Evolutionary conservation across 2,113 vertebrate species (phyloP), one percentile per base, ranked within the genome.

Genomic region (Sphaerodactylus townsendi): DNA sequence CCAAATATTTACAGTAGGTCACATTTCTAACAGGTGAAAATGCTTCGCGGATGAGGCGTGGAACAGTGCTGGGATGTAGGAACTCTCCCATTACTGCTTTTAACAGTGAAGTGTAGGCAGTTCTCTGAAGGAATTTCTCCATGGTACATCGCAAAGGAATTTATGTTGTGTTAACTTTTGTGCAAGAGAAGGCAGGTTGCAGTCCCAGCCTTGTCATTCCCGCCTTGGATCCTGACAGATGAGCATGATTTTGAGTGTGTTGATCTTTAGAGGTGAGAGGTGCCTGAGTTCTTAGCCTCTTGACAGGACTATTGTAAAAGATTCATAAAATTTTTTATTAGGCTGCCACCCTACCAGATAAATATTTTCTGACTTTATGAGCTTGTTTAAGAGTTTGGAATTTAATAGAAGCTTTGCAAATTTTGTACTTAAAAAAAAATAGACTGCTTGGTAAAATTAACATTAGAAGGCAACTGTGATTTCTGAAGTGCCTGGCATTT

Each of bases 261-360:
- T 93, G 89, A 80, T 87, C 69, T 90, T 77, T 65, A 82, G 85
- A 89, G 85, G 74, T 90, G 88, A 93, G 91, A 94, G 93, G 93
- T 95, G 93, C 94, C 87, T 87, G 92, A 88, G 88, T 11, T 64
- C 89, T 92, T 89, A 94, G 92, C 89, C 93, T 90, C 93, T 92
- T 93, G 93, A 94, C 87, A 85, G 93, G 93, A 91, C 92, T 91
- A 79, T 90, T 92, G 87, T 94, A 95, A 96, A 96, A 92, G 92
- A 90, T 94, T 92, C 91, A 92, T 96, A 95, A 95, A 96, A 62
- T 94, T 77, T 94, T 96, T 95, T 95, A 96, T 92, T 91, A 92
- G 92, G 77, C 95, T 95, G 90, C 95, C 95, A 95, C 95, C 95
- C 95, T 95, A 96, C 88, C 87, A 95, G 94, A 95, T 95, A 95